Conservation (phyloP, 2,797 vertebrate genomes). For the Tauraco hartlaubi region DNA sequence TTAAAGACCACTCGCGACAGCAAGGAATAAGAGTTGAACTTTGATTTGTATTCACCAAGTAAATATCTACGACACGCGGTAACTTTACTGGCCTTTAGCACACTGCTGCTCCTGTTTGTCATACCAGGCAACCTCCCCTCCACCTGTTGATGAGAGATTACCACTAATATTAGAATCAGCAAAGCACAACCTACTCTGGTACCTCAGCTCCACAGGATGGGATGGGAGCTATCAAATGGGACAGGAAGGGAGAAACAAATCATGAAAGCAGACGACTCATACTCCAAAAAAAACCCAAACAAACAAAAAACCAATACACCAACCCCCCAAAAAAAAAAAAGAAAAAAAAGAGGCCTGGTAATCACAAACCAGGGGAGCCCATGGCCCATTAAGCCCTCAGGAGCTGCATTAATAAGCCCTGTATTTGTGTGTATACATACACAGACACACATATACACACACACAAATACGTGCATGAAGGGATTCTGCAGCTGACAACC, state of each 20-base stretch:
- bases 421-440: neutral
- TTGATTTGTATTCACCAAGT: neutral
- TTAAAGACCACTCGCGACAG: neutral
- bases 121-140: neutral
- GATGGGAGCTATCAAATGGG: neutral
- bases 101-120: neutral
- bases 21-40: neutral
- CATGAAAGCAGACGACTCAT: neutral
- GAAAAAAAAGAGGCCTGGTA: neutral
- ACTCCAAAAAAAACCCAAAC: too few species aligned
- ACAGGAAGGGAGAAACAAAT: neutral
- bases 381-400: neutral
- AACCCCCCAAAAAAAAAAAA: neutral
- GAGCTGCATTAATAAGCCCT: neutral
- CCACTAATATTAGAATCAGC: neutral
- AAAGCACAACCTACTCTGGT: neutral
- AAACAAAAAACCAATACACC: too few species aligned
- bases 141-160: neutral
- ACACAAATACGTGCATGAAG: neutral
- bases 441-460: neutral
- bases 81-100: neutral
- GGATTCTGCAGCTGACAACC: neutral
- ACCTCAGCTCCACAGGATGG: neutral
- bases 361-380: neutral
- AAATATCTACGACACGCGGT: neutral